Conservation (phyloP, 92 coral and sea anemone genomes). For the Porites evermanni region DNA sequence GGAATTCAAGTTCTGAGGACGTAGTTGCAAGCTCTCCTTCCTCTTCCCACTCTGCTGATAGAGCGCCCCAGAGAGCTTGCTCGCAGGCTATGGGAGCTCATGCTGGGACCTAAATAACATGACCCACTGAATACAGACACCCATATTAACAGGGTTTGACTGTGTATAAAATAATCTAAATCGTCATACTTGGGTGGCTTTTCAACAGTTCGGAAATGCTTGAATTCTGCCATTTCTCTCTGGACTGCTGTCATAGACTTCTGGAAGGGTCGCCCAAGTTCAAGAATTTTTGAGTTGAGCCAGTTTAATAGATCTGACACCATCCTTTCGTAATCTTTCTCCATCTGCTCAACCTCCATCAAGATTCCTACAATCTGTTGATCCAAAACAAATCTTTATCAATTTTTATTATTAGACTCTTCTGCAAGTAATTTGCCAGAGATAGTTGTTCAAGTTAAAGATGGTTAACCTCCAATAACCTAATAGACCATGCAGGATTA, state of each 20-base stretch:
- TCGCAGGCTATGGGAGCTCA: no score
- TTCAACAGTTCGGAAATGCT: conserved; percentile 94
- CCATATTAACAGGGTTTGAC: no score
- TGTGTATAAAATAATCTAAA: neutral
- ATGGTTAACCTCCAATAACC: no score
- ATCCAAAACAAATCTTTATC: neutral
- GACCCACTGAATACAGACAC: no score
- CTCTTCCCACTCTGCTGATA: no score
- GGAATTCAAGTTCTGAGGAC: no score
- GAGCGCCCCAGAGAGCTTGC: no score
- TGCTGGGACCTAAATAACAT: no score
- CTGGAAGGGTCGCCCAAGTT: conserved; percentile 86
- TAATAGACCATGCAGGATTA: no score
- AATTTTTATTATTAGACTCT: neutral
- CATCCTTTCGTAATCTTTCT: conserved; percentile 81
- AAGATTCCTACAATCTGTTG: conserved; percentile 86
- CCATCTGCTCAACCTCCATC: conserved; percentile 97
- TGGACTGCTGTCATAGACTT: conserved; percentile 94
- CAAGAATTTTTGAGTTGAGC: conserved; percentile 77
- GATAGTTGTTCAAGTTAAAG: no score
- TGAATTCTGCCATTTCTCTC: conserved; percentile 89
- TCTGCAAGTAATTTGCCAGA: no score
- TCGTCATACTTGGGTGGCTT: conserved; percentile 93
- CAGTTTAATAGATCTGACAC: conserved; percentile 86
- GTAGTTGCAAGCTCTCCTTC: no score